Evolutionary conservation across 2,888 invertebrate genomes (phyloP).

Genomic region (Drosophila cognata): DNA sequence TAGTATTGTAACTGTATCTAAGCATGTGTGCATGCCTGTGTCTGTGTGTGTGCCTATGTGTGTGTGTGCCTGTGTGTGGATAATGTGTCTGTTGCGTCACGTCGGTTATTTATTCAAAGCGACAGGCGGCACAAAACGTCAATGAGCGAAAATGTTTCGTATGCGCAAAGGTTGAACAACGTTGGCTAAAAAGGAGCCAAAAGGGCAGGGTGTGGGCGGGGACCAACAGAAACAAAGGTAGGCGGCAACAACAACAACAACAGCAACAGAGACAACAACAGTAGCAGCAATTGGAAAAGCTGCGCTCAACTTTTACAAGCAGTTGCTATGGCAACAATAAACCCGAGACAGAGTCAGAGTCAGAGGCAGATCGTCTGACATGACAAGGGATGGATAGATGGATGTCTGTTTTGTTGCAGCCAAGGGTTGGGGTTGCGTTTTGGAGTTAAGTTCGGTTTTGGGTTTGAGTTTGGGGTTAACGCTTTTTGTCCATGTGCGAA

Average conservation of each 20-base stretch:
- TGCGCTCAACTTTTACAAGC: constrained; percentile 65
- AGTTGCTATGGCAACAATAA: constrained; percentile 64
- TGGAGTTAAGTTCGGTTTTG: constrained; percentile 12
- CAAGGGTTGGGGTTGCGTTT: constrained; percentile 16
- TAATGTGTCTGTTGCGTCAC: constrained; percentile 77
- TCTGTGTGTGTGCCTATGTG: constrained; percentile 3
- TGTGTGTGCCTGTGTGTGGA: constrained; percentile 37
- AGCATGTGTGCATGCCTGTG: constrained; percentile 3
- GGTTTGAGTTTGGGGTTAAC: constrained; percentile 20
- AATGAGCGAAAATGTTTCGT: constrained; percentile 72
- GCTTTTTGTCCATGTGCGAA: not conserved
- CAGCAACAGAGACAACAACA: constrained; percentile 26
- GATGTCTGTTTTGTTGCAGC: constrained; percentile 15
- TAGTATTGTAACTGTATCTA: constrained; percentile 52
- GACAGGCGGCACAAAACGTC: constrained; percentile 83
- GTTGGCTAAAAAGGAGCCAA: constrained; percentile 27
- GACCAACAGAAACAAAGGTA: constrained; percentile 50
- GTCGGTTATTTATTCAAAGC: constrained; percentile 80
- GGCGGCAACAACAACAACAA: constrained; percentile 10
- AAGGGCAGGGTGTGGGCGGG: not conserved
- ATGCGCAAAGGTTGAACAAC: constrained; percentile 59
- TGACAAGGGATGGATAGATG: constrained; percentile 77
- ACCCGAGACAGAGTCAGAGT: constrained; percentile 40
- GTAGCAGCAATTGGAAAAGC: constrained; percentile 46
- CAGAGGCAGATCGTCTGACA: constrained; percentile 48